phyloP scores from a whole-genome alignment of 35 echinoderm and acorn worm genomes.

The Ophioderma brevispina region DNA sequence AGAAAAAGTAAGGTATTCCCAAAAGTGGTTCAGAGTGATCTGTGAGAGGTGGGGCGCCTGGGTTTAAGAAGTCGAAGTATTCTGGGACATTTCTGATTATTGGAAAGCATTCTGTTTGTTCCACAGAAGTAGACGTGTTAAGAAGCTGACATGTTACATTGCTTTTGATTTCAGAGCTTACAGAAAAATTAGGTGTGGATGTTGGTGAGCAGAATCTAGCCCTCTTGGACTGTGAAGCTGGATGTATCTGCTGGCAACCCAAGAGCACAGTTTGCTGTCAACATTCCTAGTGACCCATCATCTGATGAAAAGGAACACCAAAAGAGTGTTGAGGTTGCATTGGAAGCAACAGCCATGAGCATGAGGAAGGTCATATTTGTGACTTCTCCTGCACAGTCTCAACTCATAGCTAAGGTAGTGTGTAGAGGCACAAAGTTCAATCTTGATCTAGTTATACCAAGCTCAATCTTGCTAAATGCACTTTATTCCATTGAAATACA shows the following conservation, averaged over 20 bases:
- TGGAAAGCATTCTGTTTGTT: no score
- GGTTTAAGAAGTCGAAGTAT: no score
- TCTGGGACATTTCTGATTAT: no score
- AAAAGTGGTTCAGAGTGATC: no score
- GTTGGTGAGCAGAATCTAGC: background rate
- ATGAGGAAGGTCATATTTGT: constrained; percentile 49
- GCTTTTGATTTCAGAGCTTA: background rate
- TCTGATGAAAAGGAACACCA: background rate
- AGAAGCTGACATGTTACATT: no score
- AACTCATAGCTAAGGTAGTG: constrained; percentile 28
- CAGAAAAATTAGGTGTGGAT: background rate
- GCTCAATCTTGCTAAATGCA: no score
- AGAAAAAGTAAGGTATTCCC: no score
- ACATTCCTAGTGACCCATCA: constrained; percentile 5
- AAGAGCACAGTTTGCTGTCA: constrained; percentile 12
- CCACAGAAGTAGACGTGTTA: no score
- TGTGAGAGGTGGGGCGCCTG: no score
- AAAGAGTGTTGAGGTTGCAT: background rate
- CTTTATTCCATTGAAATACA: no score
- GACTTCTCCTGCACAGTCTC: constrained; percentile 1
- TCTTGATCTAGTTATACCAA: no score
- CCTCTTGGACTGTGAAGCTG: background rate
- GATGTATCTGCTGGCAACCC: background rate
- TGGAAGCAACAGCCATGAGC: constrained; percentile 19
- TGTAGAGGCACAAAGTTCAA: no score